Percentiles rank a stretch among this genome's conserved stretches.
Evolutionary conservation across 2,113 vertebrate genomes (phyloP).

Genomic region (Junco hyemalis): DNA sequence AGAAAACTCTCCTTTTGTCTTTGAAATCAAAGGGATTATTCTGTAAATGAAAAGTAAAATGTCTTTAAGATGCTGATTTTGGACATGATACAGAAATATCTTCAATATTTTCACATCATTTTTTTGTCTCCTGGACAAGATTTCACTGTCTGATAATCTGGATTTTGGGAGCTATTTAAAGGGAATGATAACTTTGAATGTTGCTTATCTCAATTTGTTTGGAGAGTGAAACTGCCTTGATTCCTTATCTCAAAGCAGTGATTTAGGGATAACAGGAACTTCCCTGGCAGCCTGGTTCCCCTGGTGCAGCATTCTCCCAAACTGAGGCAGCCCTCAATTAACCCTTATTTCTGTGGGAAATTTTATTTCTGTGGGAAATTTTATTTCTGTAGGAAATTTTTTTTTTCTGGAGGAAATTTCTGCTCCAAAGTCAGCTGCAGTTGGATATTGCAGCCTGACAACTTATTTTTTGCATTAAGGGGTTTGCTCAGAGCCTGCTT

Average conservation of each 20-base stretch:
- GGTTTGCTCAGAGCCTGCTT: not conserved
- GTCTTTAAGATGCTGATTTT: not conserved
- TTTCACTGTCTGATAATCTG: not conserved
- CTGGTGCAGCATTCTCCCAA: not conserved
- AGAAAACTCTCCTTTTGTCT: not conserved
- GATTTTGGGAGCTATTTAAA: not conserved
- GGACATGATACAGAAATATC: rapidly evolving
- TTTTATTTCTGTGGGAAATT: too few relatives aligned
- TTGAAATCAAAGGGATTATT: not conserved
- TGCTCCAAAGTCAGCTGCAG: not conserved
- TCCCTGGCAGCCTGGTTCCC: not conserved
- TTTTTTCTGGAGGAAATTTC: not conserved
- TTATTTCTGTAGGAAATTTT: too few relatives aligned
- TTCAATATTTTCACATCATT: not conserved
- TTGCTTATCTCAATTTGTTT: not conserved
- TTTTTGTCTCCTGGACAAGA: not conserved
- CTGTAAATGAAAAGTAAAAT: not conserved
- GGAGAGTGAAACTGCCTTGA: not conserved
- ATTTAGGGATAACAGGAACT: not conserved
- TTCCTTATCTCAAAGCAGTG: not conserved
- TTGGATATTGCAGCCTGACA: not conserved
- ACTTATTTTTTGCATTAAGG: not conserved
- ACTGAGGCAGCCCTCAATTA: not conserved
- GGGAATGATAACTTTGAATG: not conserved
- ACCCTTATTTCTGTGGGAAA: not conserved